Conservation (phyloP, 2,113 vertebrate genomes). For the Eleginops maclovinus region DNA sequence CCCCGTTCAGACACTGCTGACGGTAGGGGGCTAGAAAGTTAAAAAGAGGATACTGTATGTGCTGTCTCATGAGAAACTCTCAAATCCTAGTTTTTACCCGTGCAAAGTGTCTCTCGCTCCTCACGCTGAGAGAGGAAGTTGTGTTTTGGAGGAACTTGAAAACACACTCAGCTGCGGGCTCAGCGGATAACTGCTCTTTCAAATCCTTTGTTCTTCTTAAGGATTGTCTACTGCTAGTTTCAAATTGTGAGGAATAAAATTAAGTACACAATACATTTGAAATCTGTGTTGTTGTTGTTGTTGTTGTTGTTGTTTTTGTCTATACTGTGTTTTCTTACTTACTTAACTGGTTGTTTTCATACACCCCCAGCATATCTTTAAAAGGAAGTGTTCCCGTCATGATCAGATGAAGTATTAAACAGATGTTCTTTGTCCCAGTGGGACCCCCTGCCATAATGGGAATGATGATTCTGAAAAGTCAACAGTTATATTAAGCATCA, state of each 20-base stretch:
- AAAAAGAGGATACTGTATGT: slow-evolving; percentile 24
- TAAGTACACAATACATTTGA: neutral
- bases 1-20: slow-evolving; percentile 23
- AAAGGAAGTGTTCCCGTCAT: neutral
- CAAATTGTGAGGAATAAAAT: neutral
- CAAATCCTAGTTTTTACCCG: neutral
- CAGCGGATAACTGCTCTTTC: slow-evolving; percentile 14
- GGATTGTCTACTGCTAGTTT: neutral
- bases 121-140: slow-evolving; percentile 41
- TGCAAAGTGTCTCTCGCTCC: neutral
- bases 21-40: neutral
- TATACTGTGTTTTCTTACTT: neutral
- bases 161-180: slow-evolving; percentile 49
- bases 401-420: neutral
- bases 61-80: slow-evolving; percentile 28
- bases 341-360: neutral
- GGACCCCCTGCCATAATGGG: neutral
- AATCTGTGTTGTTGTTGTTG: neutral
- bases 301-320: neutral
- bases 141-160: neutral
- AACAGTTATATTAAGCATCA: neutral
- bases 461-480: neutral
- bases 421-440: neutral
- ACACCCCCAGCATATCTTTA: neutral
- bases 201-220: slow-evolving; percentile 8